Evolutionary conservation across 92 coral and sea anemone genomes (phyloP), one percentile per base, ranked within the genome.

Genomic region (Porites lobata): DNA sequence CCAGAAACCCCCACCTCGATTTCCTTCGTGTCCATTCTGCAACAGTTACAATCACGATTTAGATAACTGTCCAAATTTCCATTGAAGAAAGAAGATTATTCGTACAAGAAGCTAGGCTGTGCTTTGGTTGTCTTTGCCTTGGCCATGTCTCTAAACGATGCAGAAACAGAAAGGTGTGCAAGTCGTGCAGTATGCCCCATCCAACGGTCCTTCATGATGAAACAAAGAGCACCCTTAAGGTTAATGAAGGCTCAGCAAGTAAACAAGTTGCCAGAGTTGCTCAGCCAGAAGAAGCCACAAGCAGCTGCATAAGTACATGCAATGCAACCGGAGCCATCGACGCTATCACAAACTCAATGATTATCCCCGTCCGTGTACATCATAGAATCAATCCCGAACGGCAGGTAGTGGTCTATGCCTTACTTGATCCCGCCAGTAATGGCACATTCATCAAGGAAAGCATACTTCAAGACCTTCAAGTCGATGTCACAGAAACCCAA

Each of bases 191-290:
- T 75, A 80, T 68, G 62, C 71, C 83, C 71, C 85, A 84, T 80
- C 92, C 89, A 19, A 83, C 92, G 8, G 80, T 68, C 13, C 82
- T 89, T 43, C 92, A 89, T 65, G 88, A 89, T 65, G 88, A 76
- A 63, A 88, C 47, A 50, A 88, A 70, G 80, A 77, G n/a, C 66
- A 26, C 80, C 52, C 73, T 87, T 62, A 79, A 51, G 65, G 43
- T 82, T 53, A 65, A 51, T 13, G 64, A 54, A 56, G 84, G 84
- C 64, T 73, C 70, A 56, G 82, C 67, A 85, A 29, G 32, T 29
- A 29, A 29, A 29, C 4, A 29, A 29, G 32, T 29, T 29, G 3
- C 32, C 32, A 85, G 72, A 72, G 79, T 50, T 26, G 59, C n/a
- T 1, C 72, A 51, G 54, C 58, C 56, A 63, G 64, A 17, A 21